Evolutionary conservation across 1,140 invertebrate species (phyloP).

Genomic region (Ooceraea biroi): DNA sequence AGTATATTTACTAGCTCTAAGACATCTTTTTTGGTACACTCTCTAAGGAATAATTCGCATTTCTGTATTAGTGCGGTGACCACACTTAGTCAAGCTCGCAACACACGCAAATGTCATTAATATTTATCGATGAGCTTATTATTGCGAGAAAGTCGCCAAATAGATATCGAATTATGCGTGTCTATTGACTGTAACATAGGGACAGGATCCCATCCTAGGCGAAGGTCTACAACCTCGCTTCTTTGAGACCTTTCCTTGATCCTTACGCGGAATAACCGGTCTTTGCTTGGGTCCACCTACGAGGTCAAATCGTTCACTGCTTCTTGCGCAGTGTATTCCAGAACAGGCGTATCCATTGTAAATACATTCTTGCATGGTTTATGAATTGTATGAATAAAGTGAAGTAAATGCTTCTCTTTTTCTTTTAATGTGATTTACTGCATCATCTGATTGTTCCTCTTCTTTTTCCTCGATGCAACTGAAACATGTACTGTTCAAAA

Average conservation of each 20-base stretch:
- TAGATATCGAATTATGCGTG: constrained; percentile 8
- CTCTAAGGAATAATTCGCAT: not conserved
- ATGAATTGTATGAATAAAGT: not conserved
- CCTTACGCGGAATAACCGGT: constrained; percentile 37
- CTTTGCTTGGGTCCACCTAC: constrained; percentile 12
- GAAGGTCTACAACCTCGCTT: constrained; percentile 68
- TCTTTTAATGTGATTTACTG: not conserved
- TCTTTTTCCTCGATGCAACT: not conserved
- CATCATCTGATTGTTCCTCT: not conserved
- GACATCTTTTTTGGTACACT: not conserved
- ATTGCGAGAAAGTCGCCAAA: not conserved
- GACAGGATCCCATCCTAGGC: constrained; percentile 35
- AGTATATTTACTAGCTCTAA: not conserved
- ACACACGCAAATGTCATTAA: constrained; percentile 13
- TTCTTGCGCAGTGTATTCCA: not conserved
- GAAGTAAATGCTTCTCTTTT: not conserved
- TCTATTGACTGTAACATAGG: not conserved
- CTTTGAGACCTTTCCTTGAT: constrained; percentile 52
- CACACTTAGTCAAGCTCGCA: constrained; percentile 18
- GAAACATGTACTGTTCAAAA: constrained; percentile 2
- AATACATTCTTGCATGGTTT: not conserved
- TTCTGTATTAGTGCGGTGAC: no score
- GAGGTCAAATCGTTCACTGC: constrained; percentile 35
- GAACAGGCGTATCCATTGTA: not conserved
- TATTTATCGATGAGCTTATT: constrained; percentile 16